A percentile compares a stretch with the other conserved stretches of the same genome.
Conservation (phyloP, 2,888 invertebrate species). For the Vandiemenella viatica region DNA sequence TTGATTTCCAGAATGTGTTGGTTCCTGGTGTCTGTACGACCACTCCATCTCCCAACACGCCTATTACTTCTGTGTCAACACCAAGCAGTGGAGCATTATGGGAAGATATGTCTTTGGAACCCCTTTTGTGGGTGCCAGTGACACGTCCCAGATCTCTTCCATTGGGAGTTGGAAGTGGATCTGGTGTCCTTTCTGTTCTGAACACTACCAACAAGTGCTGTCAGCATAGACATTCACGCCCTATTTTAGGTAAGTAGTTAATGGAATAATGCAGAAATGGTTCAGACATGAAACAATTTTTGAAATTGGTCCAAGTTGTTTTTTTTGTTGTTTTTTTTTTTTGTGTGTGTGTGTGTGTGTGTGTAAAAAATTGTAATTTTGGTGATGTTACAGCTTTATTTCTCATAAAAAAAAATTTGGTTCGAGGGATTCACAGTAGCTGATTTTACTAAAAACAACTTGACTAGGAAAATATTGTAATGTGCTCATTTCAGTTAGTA, state of each 20-base stretch:
- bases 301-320: too few relatives aligned
- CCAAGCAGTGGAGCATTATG: conserved; percentile 36
- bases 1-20: conserved; percentile 4
- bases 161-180: neutral
- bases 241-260: conserved; percentile 4
- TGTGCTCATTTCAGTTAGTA: too few relatives aligned
- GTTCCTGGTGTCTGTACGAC: conserved; percentile 1
- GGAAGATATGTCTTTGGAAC: conserved; percentile 45
- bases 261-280: neutral
- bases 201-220: conserved; percentile 4
- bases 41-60: conserved; percentile 2
- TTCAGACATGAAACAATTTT: neutral
- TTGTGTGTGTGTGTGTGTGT: too few relatives aligned
- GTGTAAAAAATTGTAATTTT: too few relatives aligned
- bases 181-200: neutral
- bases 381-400: too few relatives aligned
- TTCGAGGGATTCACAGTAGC: too few relatives aligned
- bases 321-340: too few relatives aligned
- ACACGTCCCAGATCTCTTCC: conserved; percentile 48
- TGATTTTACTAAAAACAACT: too few relatives aligned
- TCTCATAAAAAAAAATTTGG: too few relatives aligned
- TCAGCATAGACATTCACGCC: conserved; percentile 2
- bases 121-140: conserved; percentile 47
- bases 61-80: conserved; percentile 10
- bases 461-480: too few relatives aligned